Evolutionary conservation across 2,888 invertebrate genomes (phyloP).

Genomic region (Drosophila lutescens): DNA sequence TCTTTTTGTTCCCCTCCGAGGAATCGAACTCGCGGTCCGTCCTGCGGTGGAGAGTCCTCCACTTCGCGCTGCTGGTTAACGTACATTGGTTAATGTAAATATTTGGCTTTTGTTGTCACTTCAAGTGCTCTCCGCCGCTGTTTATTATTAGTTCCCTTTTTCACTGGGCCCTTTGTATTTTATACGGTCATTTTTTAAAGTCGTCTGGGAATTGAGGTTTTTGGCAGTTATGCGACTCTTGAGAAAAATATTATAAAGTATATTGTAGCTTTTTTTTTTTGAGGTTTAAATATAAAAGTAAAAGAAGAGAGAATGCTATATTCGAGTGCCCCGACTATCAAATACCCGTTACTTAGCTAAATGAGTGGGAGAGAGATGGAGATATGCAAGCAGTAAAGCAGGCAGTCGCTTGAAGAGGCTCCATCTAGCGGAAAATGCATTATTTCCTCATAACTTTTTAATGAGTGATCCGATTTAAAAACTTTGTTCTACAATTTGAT

Average conservation of each 20-base stretch:
- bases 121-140: constrained; percentile 63
- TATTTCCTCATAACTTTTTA: too few relatives aligned
- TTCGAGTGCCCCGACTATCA: too few relatives aligned
- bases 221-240: constrained; percentile 11
- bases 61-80: constrained; percentile 27
- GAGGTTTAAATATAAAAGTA: too few relatives aligned
- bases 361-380: too few relatives aligned
- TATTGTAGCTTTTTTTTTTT: neutral
- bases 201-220: constrained; percentile 8
- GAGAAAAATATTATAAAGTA: neutral
- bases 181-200: constrained; percentile 3
- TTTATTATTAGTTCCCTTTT: constrained; percentile 53
- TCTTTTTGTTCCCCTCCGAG: constrained; percentile 28
- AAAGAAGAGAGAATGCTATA: too few relatives aligned
- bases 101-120: constrained; percentile 75
- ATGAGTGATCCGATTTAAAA: too few relatives aligned
- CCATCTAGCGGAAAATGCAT: too few relatives aligned
- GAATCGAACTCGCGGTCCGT: constrained; percentile 26
- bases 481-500: too few relatives aligned
- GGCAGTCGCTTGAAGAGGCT: too few relatives aligned
- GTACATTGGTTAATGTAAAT: constrained; percentile 68
- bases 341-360: too few relatives aligned
- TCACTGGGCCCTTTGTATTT: constrained; percentile 17
- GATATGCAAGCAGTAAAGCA: too few relatives aligned
- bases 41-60: constrained; percentile 41